Evolutionary conservation across 1,140 invertebrate genomes (phyloP).

Genomic region (Palaemon carinicauda): DNA sequence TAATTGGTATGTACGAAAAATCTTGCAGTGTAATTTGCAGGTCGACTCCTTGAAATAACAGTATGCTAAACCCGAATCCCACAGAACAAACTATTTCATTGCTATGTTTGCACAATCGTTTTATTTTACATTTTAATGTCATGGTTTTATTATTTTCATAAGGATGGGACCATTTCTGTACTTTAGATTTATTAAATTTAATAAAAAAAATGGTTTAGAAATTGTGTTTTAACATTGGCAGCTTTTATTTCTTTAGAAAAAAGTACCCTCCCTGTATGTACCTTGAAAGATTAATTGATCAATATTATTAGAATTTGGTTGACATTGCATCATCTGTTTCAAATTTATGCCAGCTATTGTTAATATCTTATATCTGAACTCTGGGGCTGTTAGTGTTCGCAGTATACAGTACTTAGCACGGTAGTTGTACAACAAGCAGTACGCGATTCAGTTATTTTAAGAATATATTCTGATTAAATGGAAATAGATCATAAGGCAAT

Average conservation of each 20-base stretch:
- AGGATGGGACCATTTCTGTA: constrained; percentile 39
- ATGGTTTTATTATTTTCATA: constrained; percentile 9
- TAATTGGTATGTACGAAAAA: background rate
- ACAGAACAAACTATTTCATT: no score
- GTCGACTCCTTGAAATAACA: background rate
- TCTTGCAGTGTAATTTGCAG: background rate
- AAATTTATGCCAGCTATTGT: constrained; percentile 46
- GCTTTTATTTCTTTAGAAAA: background rate
- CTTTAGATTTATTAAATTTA: background rate
- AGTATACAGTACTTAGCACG: no score
- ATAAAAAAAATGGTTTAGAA: background rate
- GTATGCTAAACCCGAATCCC: no score
- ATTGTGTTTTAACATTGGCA: background rate
- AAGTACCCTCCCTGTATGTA: constrained; percentile 17
- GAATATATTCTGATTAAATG: background rate
- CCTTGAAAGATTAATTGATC: constrained; percentile 31
- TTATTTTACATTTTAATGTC: background rate
- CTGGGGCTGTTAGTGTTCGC: constrained; percentile 27
- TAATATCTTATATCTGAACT: constrained; percentile 38
- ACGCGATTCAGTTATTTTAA: background rate
- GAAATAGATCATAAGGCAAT: background rate
- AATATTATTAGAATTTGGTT: constrained; percentile 34
- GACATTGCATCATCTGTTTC: constrained; percentile 36
- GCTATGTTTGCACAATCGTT: constrained; percentile 10
- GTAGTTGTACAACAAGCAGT: background rate